Base-by-base conservation (phyloP, 2,797 vertebrate species). In the Xiphophorus birchmanni region DNA sequence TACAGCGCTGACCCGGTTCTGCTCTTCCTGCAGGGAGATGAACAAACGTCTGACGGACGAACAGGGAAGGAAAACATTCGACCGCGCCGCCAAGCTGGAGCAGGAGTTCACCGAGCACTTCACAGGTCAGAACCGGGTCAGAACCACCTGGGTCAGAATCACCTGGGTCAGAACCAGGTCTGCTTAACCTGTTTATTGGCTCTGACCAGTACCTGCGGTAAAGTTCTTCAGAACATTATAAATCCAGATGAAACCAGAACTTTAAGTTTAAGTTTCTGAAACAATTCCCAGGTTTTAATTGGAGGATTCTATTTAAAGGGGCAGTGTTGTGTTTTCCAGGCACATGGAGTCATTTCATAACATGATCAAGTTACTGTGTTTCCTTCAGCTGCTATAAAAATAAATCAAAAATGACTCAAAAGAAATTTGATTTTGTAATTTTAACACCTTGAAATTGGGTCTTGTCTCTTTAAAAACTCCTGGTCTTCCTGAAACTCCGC, bases 41-140 rank as follows among this genome's bases (percentile, higher is more conserved):
- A 99, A 99, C 95, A 99, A 99, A 90, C 97, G 98, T 45, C 95
- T 99, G 90, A 97, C 96, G 0, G 98, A 99, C 82, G 98, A 99
- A 67, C 98, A 99, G 93, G 97, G 97, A 82, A 96, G 93, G 93
- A 99, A 99, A 91, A 99, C 98, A 0, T 98, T 97, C 83, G 98
- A 99, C 92, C 91, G 98, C 93, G 98, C 98, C 77, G 94, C 95
- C 93, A 99, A 98, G 90, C 95, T 99, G 95, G 98, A 99, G 91
- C 98, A 97, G 84, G 98, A 99, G 89, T 99, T 99, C 90, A 98
- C 97, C 4, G 98, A 99, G 93, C 97, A 99, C 86, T 99, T 99
- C 93, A 99, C 98, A 96, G 97, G 98, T 99, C 48, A 88, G 93
- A 86, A 52, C 74, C 12, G 13, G 58, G n/a, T 15, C 56, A 1